Base-by-base conservation (phyloP, 2,113 vertebrate genomes). In the Tympanuchus pallidicinctus region DNA sequence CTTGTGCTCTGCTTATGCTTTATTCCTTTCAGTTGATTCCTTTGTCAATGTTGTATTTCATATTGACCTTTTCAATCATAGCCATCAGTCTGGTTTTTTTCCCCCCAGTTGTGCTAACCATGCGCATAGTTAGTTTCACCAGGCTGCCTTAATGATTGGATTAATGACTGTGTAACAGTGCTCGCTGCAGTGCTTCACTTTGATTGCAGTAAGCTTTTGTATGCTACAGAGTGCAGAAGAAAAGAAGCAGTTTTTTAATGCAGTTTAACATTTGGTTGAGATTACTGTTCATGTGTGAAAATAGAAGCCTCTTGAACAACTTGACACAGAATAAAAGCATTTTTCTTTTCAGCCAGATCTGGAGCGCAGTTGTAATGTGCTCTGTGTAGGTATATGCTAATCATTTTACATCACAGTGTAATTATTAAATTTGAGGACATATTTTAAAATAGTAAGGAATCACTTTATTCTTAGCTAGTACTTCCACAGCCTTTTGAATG, bases 111-210 rank as follows among this genome's bases (percentile, higher is more conserved):
- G 88, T 95, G 93, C 91, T 94, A 91, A 86, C 85, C 93, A 45
- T 78, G 95, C 94, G 74, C 93, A 52, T 61, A 88, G 86, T 95
- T 87, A 88, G 93, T 95, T 90, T 95, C 95, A 95, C 89, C 94
- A 96, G 82, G 42, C 92, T 94, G 90, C 85, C 93, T 97, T 97
- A 98, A 97, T 97, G 97, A 96, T 95, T 98, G 97, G 92, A 94
- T 94, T 97, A 95, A 97, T 95, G 97, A 95, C 97, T 97, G 32
- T 92, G 94, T 94, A 91, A 89, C 91, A 52, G 65, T 66, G 50
- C 80, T 96, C 71, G 45, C 96, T 95, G 94, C 97, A 95, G 87
- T 79, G 88, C 94, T 96, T 92, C 80, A 38, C 94, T 97, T 94
- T 75, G 95, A 94, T 95, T 93, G 93, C 95, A 83, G 90, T 88